phyloP scores from a whole-genome alignment of 2,888 invertebrate genomes.

The Drosophila ustulata region DNA sequence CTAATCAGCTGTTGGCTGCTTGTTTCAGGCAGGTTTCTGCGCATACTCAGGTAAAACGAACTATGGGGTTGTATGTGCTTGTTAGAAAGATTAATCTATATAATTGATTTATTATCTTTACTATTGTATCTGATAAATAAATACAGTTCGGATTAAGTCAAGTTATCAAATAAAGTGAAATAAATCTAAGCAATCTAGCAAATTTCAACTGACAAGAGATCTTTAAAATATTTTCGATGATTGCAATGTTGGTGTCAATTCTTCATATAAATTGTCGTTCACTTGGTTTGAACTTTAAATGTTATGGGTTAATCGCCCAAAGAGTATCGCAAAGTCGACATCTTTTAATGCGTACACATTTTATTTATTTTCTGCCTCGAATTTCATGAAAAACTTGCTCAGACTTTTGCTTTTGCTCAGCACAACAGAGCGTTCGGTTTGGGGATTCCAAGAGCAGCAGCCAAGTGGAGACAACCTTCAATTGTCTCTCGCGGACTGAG shows the following conservation, averaged over 20 bases:
- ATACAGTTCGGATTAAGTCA: no score
- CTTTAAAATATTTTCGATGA: no score
- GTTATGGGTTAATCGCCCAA: background rate
- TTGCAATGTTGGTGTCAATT: no score
- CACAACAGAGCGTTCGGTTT: constrained; percentile 24
- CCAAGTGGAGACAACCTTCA: constrained; percentile 50
- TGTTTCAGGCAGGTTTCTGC: constrained; percentile 59
- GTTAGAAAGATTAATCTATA: background rate
- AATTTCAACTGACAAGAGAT: no score
- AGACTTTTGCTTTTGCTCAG: constrained; percentile 37
- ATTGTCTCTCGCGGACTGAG: constrained; percentile 30
- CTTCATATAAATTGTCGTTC: no score
- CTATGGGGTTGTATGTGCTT: background rate
- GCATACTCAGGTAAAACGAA: constrained; percentile 4
- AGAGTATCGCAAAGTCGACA: constrained; percentile 24
- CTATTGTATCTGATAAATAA: no score
- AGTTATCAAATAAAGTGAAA: no score
- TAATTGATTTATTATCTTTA: no score
- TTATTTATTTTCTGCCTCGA: constrained; percentile 24
- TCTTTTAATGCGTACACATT: background rate
- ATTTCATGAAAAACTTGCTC: constrained; percentile 56
- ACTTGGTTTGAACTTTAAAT: no score
- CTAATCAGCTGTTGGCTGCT: constrained; percentile 77
- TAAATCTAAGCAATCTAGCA: no score
- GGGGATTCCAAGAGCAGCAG: constrained; percentile 52